A percentile compares a stretch with the other conserved stretches of the same genome.
Conservation (phyloP, 2,113 vertebrate genomes). For the Psophia crepitans region DNA sequence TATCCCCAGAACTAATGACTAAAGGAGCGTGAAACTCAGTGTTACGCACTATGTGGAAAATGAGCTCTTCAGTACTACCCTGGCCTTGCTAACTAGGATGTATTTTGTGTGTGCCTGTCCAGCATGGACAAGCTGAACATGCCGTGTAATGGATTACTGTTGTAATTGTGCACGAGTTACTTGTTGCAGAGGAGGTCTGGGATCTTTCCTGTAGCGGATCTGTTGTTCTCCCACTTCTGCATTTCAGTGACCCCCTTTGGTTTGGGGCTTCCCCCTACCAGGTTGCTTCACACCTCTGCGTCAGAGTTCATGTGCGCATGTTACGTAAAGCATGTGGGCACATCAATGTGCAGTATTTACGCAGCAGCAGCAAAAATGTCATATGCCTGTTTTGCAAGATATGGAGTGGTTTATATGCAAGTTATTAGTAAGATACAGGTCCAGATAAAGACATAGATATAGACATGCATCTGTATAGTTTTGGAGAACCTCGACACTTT, state of each 20-base stretch:
- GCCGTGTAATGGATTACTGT: neutral
- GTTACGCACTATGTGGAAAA: neutral
- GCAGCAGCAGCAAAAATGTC: neutral
- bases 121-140: neutral
- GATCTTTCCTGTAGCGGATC: neutral
- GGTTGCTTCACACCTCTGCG: neutral
- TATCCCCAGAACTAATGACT: conserved; percentile 19
- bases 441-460: neutral
- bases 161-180: neutral
- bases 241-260: neutral
- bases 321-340: neutral
- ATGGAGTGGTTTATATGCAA: neutral
- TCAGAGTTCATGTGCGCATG: neutral
- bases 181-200: neutral
- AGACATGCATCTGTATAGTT: neutral
- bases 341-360: neutral
- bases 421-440: neutral
- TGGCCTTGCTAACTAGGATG: neutral
- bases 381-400: neutral
- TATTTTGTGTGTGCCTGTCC: neutral
- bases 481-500: neutral
- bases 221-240: conserved; percentile 1
- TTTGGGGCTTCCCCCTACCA: neutral
- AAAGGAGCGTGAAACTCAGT: conserved; percentile 14
- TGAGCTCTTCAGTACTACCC: neutral